These are phyloP conservation scores for Tetraodon nigroviridis DNA, from an alignment of 2,113 vertebrate species.

Conservation along the genomic window DNA sequence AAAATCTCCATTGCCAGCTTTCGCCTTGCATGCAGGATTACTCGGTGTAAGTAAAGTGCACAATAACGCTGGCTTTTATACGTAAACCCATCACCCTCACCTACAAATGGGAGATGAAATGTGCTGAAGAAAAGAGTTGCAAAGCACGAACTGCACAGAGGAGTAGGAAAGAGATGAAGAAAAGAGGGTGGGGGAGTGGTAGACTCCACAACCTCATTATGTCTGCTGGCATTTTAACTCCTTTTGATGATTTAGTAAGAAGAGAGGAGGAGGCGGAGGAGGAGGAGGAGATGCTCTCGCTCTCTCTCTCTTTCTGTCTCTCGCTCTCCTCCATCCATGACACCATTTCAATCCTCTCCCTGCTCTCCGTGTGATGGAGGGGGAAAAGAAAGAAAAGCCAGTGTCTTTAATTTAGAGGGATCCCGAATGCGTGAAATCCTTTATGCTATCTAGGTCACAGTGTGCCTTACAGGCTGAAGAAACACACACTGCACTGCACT, in stretches of 20 bases:
- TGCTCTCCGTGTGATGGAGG: constrained; percentile 34
- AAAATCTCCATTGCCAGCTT: background rate
- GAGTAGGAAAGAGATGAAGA: constrained; percentile 22
- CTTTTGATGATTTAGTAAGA: constrained; percentile 74
- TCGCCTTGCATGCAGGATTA: background rate
- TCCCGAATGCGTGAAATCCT: constrained; percentile 66
- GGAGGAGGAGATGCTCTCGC: constrained; percentile 27
- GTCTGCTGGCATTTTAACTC: constrained; percentile 73
- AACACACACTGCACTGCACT: constrained; percentile 25
- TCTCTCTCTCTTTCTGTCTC: too few relatives aligned
- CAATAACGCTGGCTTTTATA: background rate
- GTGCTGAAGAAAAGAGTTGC: background rate
- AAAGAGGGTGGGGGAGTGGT: constrained; percentile 14
- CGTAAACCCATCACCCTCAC: background rate
- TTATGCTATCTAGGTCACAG: constrained; percentile 74
- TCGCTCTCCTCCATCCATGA: constrained; percentile 55
- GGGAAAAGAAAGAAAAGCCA: constrained; percentile 37
- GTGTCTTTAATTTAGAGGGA: constrained; percentile 67
- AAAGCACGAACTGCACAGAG: constrained; percentile 3
- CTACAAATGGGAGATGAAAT: constrained; percentile 6
- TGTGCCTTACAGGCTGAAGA: constrained; percentile 64
- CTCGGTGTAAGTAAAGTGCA: background rate
- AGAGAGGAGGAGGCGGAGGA: constrained; percentile 26
- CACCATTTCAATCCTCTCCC: constrained; percentile 51
- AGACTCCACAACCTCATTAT: constrained; percentile 72